Evolutionary conservation across 1,140 invertebrate species (phyloP).

Genomic region (Hormaphis cornu): DNA sequence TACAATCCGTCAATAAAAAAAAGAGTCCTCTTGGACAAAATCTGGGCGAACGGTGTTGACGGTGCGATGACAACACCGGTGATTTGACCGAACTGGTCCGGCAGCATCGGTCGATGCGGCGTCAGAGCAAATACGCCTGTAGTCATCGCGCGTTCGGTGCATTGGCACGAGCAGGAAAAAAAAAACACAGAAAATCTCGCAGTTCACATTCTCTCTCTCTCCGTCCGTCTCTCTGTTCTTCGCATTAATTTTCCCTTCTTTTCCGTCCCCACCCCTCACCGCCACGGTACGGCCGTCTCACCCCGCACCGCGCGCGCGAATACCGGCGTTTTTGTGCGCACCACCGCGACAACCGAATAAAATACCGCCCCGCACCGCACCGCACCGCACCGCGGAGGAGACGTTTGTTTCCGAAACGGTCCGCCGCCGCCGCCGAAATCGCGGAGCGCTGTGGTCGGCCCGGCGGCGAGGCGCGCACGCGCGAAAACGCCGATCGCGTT

Average conservation of each 20-base stretch:
- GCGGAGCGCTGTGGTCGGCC: background rate
- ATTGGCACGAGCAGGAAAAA: background rate
- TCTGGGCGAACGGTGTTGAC: no score
- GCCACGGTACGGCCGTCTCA: background rate
- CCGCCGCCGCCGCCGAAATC: background rate
- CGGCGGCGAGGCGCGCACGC: conserved; percentile 1
- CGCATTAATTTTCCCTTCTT: conserved; percentile 2
- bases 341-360: background rate
- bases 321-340: background rate
- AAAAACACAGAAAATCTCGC: background rate
- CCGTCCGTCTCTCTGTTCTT: background rate
- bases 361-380: background rate
- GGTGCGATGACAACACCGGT: no score
- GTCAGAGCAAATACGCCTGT: no score
- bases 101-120: no score
- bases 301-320: background rate
- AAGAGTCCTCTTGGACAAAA: no score
- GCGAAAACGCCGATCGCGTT: conserved; percentile 30
- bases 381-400: background rate
- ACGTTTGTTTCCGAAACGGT: background rate
- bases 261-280: background rate
- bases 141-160: no score
- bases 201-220: conserved; percentile 3
- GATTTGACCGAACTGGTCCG: no score
- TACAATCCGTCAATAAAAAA: no score